These are phyloP conservation scores for Leucania comma DNA, from an alignment of 2,888 invertebrate species.

Conservation along the genomic window DNA sequence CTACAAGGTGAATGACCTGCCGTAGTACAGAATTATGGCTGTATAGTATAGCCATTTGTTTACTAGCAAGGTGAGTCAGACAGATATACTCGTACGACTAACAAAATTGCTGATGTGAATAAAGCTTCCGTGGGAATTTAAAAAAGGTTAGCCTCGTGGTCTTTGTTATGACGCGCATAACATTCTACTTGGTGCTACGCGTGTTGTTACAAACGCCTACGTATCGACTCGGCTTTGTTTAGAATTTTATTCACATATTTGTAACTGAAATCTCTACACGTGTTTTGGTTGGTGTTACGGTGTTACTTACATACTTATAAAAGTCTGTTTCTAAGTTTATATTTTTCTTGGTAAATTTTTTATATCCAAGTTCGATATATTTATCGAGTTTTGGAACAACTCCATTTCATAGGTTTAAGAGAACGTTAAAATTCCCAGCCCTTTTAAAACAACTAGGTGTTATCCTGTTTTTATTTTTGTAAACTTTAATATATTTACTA, in stretches of 20 bases:
- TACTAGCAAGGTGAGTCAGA: constrained; percentile 29
- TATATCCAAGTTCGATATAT: too few relatives aligned
- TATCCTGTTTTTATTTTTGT: too few relatives aligned
- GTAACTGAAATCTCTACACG: constrained; percentile 6
- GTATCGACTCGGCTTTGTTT: background rate
- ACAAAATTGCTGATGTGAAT: constrained; percentile 23
- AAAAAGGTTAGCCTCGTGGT: background rate
- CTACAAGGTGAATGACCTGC: constrained; percentile 36
- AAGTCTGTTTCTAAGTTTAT: background rate
- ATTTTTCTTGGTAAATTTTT: background rate
- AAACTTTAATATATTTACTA: too few relatives aligned
- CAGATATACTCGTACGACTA: background rate
- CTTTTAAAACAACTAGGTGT: too few relatives aligned
- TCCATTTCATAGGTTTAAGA: too few relatives aligned
- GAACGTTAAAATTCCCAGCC: too few relatives aligned
- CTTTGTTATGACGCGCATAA: constrained; percentile 4
- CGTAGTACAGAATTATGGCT: background rate
- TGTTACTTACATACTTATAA: background rate
- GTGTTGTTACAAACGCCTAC: constrained; percentile 1
- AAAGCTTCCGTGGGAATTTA: constrained; percentile 39
- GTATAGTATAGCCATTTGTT: constrained; percentile 28
- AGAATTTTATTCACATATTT: background rate
- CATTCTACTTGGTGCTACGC: constrained; percentile 1
- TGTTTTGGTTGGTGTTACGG: background rate
- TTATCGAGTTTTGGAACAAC: too few relatives aligned